Conservation (phyloP, 2,797 vertebrate species). For the Valencia hispanica region DNA sequence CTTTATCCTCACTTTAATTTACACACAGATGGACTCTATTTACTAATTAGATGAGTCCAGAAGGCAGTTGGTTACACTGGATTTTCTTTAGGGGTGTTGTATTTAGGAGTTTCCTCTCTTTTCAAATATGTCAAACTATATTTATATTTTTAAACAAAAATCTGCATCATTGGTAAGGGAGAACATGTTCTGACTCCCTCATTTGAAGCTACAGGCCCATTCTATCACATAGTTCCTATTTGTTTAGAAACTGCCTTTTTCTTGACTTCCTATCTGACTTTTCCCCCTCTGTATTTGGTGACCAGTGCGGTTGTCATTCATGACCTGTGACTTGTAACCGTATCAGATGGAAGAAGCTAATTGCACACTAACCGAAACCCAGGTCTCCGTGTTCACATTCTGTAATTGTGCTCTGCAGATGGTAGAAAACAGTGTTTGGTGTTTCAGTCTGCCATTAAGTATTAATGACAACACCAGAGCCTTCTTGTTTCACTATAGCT, state of each 20-base stretch:
- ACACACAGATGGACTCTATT: background rate
- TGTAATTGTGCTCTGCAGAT: constrained; percentile 71
- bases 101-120: background rate
- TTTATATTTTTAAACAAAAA: background rate
- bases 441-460: constrained; percentile 68
- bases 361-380: constrained; percentile 64
- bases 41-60: background rate
- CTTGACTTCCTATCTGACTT: constrained; percentile 17
- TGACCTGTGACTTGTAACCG: constrained; percentile 72
- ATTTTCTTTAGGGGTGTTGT: background rate
- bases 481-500: constrained; percentile 58
- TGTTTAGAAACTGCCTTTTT: constrained; percentile 10
- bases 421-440: constrained; percentile 60
- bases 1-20: background rate
- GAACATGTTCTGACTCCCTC: background rate
- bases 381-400: constrained; percentile 64
- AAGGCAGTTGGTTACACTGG: background rate
- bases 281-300: constrained; percentile 42
- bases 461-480: constrained; percentile 76
- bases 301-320: constrained; percentile 46
- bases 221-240: constrained; percentile 10
- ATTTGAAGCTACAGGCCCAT: background rate
- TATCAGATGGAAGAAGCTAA: constrained; percentile 65
- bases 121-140: background rate
- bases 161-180: background rate